A percentile compares a stretch with the other conserved stretches of the same genome.
phyloP scores from a whole-genome alignment of 2,888 invertebrate genomes.

The Pandemis corylana region DNA sequence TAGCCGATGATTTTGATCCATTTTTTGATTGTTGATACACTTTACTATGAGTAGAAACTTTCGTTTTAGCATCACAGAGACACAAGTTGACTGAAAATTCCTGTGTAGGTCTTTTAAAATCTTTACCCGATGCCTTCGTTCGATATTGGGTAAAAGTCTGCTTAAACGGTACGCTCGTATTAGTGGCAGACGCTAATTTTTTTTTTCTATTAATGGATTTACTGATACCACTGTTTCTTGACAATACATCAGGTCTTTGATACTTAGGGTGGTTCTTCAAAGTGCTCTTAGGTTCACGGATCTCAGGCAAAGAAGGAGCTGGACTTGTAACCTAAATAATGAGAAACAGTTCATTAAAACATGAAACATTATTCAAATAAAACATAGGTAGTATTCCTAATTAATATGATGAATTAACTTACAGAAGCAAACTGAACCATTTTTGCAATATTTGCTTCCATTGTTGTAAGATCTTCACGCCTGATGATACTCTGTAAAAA shows the following conservation, averaged over 20 bases:
- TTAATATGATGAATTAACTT: constrained; percentile 45
- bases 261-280: constrained; percentile 2
- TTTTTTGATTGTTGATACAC: constrained; percentile 10
- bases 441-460: constrained; percentile 69
- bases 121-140: constrained; percentile 19
- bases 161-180: not conserved
- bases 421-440: constrained; percentile 62
- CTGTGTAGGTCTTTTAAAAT: constrained; percentile 51
- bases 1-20: constrained; percentile 39
- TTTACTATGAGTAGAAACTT: not conserved
- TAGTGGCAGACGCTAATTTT: not conserved
- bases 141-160: not conserved
- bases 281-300: not conserved
- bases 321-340: constrained; percentile 3
- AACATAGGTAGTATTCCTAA: not conserved
- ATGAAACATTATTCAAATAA: constrained; percentile 16
- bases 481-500: constrained; percentile 62
- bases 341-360: too few species aligned
- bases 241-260: not conserved
- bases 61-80: constrained; percentile 60
- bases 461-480: constrained; percentile 65
- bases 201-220: not conserved
- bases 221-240: not conserved
- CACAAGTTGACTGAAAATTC: constrained; percentile 72
- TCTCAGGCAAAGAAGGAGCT: not conserved